Base-by-base conservation (phyloP, 2,797 vertebrate genomes). In the Salarias fasciatus region DNA sequence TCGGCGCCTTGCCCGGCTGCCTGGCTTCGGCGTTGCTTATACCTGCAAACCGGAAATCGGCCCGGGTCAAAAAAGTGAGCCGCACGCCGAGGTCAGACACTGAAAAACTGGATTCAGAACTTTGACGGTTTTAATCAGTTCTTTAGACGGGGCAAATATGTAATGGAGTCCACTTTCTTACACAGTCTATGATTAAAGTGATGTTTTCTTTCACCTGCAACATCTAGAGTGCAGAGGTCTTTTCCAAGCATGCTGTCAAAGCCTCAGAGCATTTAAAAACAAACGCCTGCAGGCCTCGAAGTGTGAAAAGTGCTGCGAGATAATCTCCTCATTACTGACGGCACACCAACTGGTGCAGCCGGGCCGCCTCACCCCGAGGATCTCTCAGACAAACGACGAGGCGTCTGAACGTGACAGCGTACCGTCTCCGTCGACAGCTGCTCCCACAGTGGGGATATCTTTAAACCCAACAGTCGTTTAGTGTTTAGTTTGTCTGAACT, bases 1-100 rank as follows among this genome's bases (percentile, higher is more conserved):
- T 99, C 0, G 97, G 97, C 0, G 97, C 97, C 83, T 99, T 99
- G 13, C 97, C 97, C 0, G 97, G 97, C 46, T 99, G 97, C 45
- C 97, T 92, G 1, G 97, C 96, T 82, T 99, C 97, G 0, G 97
- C 94, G 0, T 99, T 99, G 82, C 97, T 99, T 80, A 99, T 99
- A 59, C 97, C 97, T 99, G 87, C 1, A 67, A 9, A n/a, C n/a
- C 53, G 2, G 24, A 18, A 24, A 24, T 24, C 18, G 18, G 18
- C 18, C 3, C 18, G 18, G 24, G 18, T 24, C 18, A 24, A 3
- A 24, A n/a, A 24, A 2, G 18, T 24, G 18, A 24, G 18, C 18
- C 24, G 18, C 18, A 24, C 18, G 24, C 18, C 18, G 18, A 24
- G 18, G 18, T 24, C 18, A 24, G 24, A 3, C n/a, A n/a, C n/a